These are phyloP conservation scores for Adelognathus sp. DNA, from an alignment of 2,888 invertebrate species.

Conservation along the genomic window DNA sequence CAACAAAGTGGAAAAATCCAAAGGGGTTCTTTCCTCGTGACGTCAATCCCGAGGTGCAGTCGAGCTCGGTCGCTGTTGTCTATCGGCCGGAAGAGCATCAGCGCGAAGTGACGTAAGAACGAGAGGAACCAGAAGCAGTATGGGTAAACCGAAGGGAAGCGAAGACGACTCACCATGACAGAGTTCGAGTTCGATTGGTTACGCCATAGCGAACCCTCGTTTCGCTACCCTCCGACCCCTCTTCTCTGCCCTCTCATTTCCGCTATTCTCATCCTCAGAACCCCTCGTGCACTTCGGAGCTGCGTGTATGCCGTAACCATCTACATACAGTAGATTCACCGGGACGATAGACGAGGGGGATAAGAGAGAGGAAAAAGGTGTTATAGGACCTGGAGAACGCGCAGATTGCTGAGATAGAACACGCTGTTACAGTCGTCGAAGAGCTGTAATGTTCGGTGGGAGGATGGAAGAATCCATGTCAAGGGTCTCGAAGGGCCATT, in stretches of 20 bases:
- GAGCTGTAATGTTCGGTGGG: conserved; percentile 66
- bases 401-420: conserved; percentile 67
- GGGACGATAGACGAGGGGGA: conserved; percentile 56
- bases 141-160: conserved; percentile 59
- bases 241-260: background rate
- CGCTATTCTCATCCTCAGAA: conserved; percentile 11
- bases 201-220: conserved; percentile 51
- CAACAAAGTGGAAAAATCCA: conserved; percentile 13
- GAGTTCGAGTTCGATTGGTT: conserved; percentile 71
- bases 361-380: conserved; percentile 25
- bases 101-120: conserved; percentile 9
- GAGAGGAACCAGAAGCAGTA: background rate
- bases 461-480: conserved; percentile 54
- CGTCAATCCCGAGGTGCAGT: conserved; percentile 13
- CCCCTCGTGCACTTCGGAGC: conserved; percentile 13
- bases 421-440: conserved; percentile 68
- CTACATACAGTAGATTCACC: conserved; percentile 37
- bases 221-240: conserved; percentile 20
- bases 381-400: conserved; percentile 49
- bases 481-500: conserved; percentile 38
- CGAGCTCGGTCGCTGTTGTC: background rate
- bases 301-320: conserved; percentile 21
- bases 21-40: conserved; percentile 12
- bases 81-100: conserved; percentile 35
- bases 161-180: conserved; percentile 72